A percentile compares a stretch with the other conserved stretches of the same genome.
phyloP scores from a whole-genome alignment of 2,888 invertebrate genomes.

The Orthosia gothica region DNA sequence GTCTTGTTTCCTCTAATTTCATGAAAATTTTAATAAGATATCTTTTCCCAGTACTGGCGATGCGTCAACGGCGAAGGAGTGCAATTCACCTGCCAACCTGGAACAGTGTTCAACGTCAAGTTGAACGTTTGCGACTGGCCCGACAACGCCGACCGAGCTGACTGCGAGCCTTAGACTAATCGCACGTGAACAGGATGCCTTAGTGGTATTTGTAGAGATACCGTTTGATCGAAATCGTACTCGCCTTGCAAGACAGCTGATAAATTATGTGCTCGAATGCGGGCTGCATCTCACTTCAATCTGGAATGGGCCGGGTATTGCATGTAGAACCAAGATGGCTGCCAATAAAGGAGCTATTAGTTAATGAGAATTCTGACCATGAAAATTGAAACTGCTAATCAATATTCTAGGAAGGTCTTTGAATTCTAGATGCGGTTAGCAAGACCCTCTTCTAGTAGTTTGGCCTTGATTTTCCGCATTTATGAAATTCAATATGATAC shows the following conservation, averaged over 20 bases:
- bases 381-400: not conserved
- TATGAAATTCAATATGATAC: not conserved
- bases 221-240: conserved; percentile 60
- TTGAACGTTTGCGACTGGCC: conserved; percentile 96
- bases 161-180: conserved; percentile 84
- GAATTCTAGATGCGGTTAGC: conserved; percentile 1
- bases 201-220: conserved; percentile 50
- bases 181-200: conserved; percentile 45
- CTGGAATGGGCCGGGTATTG: conserved; percentile 17
- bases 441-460: not conserved
- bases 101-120: conserved; percentile 94
- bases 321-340: conserved; percentile 1
- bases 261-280: conserved; percentile 45
- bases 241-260: conserved; percentile 50
- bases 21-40: not conserved
- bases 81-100: conserved; percentile 94
- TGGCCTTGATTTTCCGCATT: conserved; percentile 28
- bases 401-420: not conserved
- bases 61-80: conserved; percentile 95
- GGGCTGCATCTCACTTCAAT: conserved; percentile 36
- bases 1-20: not conserved
- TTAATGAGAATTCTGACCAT: conserved; percentile 23
- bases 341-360: conserved; percentile 31
- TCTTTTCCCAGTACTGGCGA: conserved; percentile 94
- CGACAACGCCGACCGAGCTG: conserved; percentile 92